Evolutionary conservation across 1,140 invertebrate genomes (phyloP).

Genomic region (Nasonia vitripennis): DNA sequence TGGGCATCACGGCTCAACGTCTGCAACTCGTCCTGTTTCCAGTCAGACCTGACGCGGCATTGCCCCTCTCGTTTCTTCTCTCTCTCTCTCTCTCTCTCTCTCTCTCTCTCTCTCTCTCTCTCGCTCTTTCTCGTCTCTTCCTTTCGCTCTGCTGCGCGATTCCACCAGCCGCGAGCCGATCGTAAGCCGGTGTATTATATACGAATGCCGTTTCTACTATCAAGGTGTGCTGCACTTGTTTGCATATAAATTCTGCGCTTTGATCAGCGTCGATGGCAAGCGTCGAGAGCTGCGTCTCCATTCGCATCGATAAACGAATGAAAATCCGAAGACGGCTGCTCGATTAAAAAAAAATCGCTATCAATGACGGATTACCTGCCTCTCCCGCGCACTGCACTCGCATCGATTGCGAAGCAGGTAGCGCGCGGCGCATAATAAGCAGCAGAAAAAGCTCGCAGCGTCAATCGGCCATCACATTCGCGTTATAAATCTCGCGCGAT

Average conservation of each 20-base stretch:
- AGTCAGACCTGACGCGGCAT: constrained; percentile 55
- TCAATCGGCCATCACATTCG: neutral
- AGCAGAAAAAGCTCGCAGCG: neutral
- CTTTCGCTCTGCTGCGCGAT: neutral
- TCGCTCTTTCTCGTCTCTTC: neutral
- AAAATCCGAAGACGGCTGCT: too few species aligned
- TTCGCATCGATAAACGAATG: too few species aligned
- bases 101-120: neutral
- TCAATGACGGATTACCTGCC: neutral
- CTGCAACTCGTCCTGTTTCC: constrained; percentile 55
- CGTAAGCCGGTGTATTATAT: neutral
- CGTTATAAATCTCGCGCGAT: constrained; percentile 1
- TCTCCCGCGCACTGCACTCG: neutral
- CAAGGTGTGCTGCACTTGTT: neutral
- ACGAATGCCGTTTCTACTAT: neutral
- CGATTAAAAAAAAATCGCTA: too few species aligned
- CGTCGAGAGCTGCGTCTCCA: too few species aligned
- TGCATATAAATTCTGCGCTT: neutral
- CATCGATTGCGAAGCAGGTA: neutral
- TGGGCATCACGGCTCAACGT: constrained; percentile 50
- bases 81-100: too few species aligned
- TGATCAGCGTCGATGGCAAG: too few species aligned
- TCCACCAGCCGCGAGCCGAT: neutral
- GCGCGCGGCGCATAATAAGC: neutral
- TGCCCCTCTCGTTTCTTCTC: constrained; percentile 52